These are phyloP conservation scores for Metaphire vulgaris DNA, from an alignment of 1,140 invertebrate genomes.

Conservation along the genomic window DNA sequence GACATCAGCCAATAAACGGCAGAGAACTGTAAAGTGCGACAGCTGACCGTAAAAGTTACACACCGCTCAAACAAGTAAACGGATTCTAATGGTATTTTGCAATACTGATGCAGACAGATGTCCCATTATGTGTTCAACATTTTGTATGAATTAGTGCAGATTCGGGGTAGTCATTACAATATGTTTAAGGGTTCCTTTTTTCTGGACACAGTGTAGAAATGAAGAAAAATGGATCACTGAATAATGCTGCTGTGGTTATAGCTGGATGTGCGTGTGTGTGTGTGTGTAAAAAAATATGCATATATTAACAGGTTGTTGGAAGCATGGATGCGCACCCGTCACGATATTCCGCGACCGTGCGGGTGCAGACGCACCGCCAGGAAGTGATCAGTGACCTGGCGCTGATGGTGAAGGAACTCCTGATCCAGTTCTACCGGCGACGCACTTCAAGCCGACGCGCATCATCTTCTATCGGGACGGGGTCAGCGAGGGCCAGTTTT, in stretches of 20 bases:
- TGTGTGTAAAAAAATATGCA: neutral
- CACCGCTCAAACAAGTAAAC: too few species aligned
- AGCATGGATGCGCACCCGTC: conserved; percentile 99
- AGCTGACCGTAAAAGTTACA: too few species aligned
- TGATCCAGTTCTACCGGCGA: conserved; percentile 97
- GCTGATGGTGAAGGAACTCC: conserved; percentile 89
- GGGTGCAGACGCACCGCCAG: conserved; percentile 90
- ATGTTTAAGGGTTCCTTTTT: conserved; percentile 90
- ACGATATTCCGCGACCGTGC: conserved; percentile 94
- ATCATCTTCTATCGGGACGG: conserved; percentile 97
- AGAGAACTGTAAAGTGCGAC: too few species aligned
- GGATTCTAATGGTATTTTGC: too few species aligned
- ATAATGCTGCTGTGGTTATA: neutral
- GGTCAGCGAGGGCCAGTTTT: conserved; percentile 83
- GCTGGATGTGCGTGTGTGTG: neutral
- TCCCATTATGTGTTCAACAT: neutral
- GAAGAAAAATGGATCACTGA: neutral
- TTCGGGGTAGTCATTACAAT: conserved; percentile 88
- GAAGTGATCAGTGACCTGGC: conserved; percentile 98
- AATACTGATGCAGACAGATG: too few species aligned
- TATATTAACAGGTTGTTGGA: conserved; percentile 66
- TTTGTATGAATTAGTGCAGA: neutral
- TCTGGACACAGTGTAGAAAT: conserved; percentile 50
- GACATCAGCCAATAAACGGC: too few species aligned
- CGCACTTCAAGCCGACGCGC: conserved; percentile 79